Evolutionary conservation across 2,797 vertebrate species (phyloP).

Genomic region (Sternarchorhynchus goeldii): DNA sequence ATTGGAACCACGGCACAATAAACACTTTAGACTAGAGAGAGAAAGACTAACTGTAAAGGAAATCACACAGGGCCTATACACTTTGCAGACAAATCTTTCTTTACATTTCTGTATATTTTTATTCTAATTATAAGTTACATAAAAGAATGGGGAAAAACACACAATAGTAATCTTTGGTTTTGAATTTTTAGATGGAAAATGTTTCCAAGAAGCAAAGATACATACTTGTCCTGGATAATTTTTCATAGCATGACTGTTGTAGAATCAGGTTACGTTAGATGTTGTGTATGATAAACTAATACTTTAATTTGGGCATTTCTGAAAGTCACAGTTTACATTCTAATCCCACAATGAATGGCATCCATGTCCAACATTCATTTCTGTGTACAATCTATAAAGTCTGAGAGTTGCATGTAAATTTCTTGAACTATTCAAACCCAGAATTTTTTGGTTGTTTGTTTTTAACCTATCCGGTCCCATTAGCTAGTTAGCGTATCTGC

Average conservation of each 20-base stretch:
- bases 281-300: slow-evolving; percentile 2
- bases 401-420: slow-evolving; percentile 19
- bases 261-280: slow-evolving; percentile 6
- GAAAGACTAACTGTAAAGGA: slow-evolving; percentile 41
- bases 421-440: not conserved
- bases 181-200: not conserved
- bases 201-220: not conserved
- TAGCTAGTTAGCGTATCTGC: too few species aligned
- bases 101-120: not conserved
- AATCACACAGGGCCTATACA: slow-evolving; percentile 34
- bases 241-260: slow-evolving; percentile 6
- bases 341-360: slow-evolving; percentile 38
- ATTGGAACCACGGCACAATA: slow-evolving; percentile 46
- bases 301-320: slow-evolving; percentile 31
- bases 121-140: slow-evolving; percentile 11
- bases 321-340: slow-evolving; percentile 44
- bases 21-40: slow-evolving; percentile 42
- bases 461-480: too few species aligned
- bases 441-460: too few species aligned
- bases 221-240: not conserved
- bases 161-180: slow-evolving; percentile 15
- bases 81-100: slow-evolving; percentile 17
- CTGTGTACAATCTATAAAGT: not conserved
- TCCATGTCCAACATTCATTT: slow-evolving; percentile 36
- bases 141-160: slow-evolving; percentile 30